Evolutionary conservation across 2,888 invertebrate species (phyloP).

Genomic region (Siphonodentalium dalli): DNA sequence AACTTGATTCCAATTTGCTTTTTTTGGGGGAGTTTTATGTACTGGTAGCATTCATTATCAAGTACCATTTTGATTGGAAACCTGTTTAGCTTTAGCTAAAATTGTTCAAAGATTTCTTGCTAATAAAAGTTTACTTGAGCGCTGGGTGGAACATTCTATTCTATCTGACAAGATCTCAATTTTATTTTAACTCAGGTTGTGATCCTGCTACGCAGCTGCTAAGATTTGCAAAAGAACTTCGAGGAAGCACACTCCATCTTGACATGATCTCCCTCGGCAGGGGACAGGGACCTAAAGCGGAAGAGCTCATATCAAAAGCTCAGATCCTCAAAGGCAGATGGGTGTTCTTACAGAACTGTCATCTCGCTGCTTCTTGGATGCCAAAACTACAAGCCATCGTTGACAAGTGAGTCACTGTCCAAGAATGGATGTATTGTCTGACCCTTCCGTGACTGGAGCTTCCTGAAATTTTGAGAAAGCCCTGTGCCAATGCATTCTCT

Average conservation of each 20-base stretch:
- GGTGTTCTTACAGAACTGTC: slow-evolving; percentile 66
- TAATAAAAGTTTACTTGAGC: no score
- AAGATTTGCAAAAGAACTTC: slow-evolving; percentile 61
- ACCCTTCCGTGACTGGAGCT: no score
- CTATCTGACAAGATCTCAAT: no score
- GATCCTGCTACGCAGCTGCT: slow-evolving; percentile 61
- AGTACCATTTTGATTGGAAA: no score
- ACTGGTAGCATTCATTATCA: no score
- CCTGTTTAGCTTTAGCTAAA: no score
- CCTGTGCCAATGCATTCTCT: no score
- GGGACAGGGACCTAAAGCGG: slow-evolving; percentile 65
- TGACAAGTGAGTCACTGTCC: slow-evolving; percentile 48
- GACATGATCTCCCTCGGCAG: slow-evolving; percentile 66
- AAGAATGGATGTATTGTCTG: background rate
- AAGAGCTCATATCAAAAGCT: slow-evolving; percentile 64
- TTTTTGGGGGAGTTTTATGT: no score
- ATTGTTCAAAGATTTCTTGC: no score
- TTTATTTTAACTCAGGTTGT: slow-evolving; percentile 45
- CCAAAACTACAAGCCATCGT: slow-evolving; percentile 60
- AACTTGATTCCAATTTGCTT: no score
- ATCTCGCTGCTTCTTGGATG: slow-evolving; percentile 65
- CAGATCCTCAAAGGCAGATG: slow-evolving; percentile 65
- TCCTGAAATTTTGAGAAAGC: no score
- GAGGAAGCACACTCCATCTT: slow-evolving; percentile 61
- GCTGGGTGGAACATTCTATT: no score